Evolutionary conservation across 2,113 vertebrate genomes (phyloP), one percentile per base, ranked within the genome.

Genomic region (Protomyctophum bolini): DNA sequence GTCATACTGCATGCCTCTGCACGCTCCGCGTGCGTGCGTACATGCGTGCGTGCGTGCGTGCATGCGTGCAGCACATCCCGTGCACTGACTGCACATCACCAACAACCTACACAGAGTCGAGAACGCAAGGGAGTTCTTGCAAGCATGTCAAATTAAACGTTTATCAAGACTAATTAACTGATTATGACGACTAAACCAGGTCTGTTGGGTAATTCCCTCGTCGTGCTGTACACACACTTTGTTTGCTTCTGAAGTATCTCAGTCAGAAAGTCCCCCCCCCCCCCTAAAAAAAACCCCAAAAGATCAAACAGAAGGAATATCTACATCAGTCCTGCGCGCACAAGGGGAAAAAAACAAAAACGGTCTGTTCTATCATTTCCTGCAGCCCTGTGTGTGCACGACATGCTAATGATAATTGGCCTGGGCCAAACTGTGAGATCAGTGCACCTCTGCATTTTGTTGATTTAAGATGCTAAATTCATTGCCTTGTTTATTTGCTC

Each of bases 401-500:
- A 60, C 50, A 76, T 79, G n/a, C 10, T 80, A 83, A 84, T 88
- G 75, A 83, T 88, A 87, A 91, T 91, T 81, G 88, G 74, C 70
- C 58, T 83, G 78, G 55, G 80, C 72, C 81, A 91, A 86, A 88
- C 63, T 69, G 76, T 82, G 84, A 83, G 82, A 87, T 83, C 58
- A 65, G 68, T 73, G 76, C 83, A 89, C 82, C 71, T 88, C 77
- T 83, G 72, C 63, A 64, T 77, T 70, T 71, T 87, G 71, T 66
- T 89, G 80, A 91, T 85, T 78, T 79, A 54, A 79, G 74, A 89
- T 86, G 75, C 74, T 69, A 78, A 85, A 86, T 80, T 14, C 76
- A 84, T 89, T 80, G 84, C 81, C 72, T 74, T 90, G 82, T 93
- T 93, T 93, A 88, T 91, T 88, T 93, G 83, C 81, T 75, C 71